A percentile compares a stretch with the other conserved stretches of the same genome.
These are phyloP conservation scores for Drosophila pallidifrons DNA, from an alignment of 1,140 invertebrate genomes.

Conservation along the genomic window DNA sequence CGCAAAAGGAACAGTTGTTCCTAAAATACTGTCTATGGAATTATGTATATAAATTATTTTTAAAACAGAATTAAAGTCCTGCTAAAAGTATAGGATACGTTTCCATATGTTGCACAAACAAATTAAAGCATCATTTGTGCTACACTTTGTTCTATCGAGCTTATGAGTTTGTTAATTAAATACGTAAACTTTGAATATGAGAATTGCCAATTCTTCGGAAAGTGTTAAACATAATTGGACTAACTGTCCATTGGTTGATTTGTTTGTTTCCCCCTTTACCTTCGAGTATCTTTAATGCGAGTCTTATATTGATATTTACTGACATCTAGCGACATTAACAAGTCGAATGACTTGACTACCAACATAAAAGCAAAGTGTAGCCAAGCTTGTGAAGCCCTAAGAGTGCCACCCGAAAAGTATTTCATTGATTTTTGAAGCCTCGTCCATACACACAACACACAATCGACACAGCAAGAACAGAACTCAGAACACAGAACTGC, in stretches of 20 bases:
- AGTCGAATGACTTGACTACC: constrained; percentile 70
- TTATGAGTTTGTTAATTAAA: not conserved
- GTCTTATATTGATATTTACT: constrained; percentile 42
- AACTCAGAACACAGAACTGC: constrained; percentile 18
- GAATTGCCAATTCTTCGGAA: not conserved
- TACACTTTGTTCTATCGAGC: not conserved
- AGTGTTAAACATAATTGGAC: constrained; percentile 11
- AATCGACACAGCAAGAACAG: not conserved
- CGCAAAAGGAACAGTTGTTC: constrained; percentile 45
- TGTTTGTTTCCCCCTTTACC: not conserved
- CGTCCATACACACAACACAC: constrained; percentile 53
- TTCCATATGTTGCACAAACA: constrained; percentile 8
- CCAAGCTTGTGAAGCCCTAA: constrained; percentile 75
- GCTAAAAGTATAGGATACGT: not conserved
- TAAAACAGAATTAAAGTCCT: constrained; percentile 12
- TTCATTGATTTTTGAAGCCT: constrained; percentile 84
- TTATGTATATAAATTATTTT: not conserved
- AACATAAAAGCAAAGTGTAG: constrained; percentile 73
- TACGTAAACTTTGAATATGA: not conserved
- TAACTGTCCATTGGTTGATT: constrained; percentile 8
- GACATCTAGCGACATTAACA: constrained; percentile 62
- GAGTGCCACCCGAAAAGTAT: constrained; percentile 82
- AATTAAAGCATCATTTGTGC: constrained; percentile 22
- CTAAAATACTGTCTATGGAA: not conserved
- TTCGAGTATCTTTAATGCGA: not conserved